phyloP scores from a whole-genome alignment of 2,113 vertebrate species.

The Herpetotheres cachinnans region DNA sequence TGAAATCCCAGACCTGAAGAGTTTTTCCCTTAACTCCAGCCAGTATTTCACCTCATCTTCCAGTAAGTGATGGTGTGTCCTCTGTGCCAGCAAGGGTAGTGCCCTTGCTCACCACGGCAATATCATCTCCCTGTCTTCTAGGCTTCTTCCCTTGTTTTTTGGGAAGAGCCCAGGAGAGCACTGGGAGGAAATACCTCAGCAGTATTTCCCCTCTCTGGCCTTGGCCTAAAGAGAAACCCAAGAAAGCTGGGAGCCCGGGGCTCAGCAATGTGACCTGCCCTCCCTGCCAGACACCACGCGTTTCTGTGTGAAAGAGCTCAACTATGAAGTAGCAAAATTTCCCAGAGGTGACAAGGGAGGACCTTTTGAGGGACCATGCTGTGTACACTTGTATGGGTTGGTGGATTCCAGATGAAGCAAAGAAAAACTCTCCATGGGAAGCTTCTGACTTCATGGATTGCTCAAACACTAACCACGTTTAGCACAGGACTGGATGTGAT shows the following conservation, averaged over 20 bases:
- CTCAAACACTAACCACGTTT: conserved; percentile 33
- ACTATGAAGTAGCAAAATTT: not conserved
- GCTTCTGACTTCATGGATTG: conserved; percentile 53
- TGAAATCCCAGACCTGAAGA: not conserved
- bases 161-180: not conserved
- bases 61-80: not conserved
- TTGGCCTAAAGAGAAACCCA: not conserved
- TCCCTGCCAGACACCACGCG: not conserved
- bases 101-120: not conserved
- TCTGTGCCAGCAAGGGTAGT: not conserved
- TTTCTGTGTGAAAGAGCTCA: not conserved
- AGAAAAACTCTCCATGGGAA: conserved; percentile 62
- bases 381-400: not conserved
- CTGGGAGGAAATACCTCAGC: conserved; percentile 10
- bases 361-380: conserved; percentile 28
- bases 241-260: not conserved
- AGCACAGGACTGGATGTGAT: conserved; percentile 42
- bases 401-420: conserved; percentile 37
- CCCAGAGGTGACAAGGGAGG: conserved; percentile 24
- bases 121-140: not conserved
- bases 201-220: not conserved
- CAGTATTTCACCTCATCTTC: not conserved
- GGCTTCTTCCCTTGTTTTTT: not conserved
- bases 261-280: not conserved
- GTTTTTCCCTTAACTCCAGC: conserved; percentile 22